phyloP scores from a whole-genome alignment of 2,113 vertebrate species.

The Pyrgilauda ruficollis region DNA sequence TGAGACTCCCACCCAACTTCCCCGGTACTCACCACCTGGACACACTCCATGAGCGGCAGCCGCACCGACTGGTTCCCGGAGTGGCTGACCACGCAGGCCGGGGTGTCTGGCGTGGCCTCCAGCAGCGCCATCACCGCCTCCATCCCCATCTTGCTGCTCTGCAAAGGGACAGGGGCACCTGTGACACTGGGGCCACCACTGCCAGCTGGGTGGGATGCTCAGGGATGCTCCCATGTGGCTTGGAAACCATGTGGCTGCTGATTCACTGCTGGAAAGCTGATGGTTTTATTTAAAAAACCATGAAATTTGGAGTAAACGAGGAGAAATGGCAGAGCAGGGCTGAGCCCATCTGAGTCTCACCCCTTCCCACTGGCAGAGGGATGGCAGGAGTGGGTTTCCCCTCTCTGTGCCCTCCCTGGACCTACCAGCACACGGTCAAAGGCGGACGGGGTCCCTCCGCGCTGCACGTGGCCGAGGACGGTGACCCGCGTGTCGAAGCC shows the following conservation, averaged over 20 bases:
- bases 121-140: constrained; percentile 90
- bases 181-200: background rate
- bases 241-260: accelerated
- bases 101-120: constrained; percentile 87
- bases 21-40: constrained; percentile 84
- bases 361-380: background rate
- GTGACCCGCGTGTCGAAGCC: constrained; percentile 93
- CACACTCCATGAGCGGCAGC: constrained; percentile 92
- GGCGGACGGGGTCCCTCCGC: constrained; percentile 90
- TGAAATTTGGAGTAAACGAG: background rate
- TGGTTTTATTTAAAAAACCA: background rate
- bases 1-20: background rate
- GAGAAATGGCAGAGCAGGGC: accelerated
- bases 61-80: constrained; percentile 89
- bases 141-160: constrained; percentile 95
- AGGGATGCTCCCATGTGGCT: background rate
- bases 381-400: background rate
- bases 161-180: background rate
- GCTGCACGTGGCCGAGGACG: constrained; percentile 91
- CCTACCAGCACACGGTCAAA: constrained; percentile 93
- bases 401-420: background rate
- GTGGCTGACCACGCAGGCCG: constrained; percentile 90
- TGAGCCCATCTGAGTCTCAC: background rate
- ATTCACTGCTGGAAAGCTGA: background rate
- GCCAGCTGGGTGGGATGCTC: background rate